A percentile compares a stretch with the other conserved stretches of the same genome.
Conservation (phyloP, 1,140 invertebrate species). For the Calephelis nemesis region DNA sequence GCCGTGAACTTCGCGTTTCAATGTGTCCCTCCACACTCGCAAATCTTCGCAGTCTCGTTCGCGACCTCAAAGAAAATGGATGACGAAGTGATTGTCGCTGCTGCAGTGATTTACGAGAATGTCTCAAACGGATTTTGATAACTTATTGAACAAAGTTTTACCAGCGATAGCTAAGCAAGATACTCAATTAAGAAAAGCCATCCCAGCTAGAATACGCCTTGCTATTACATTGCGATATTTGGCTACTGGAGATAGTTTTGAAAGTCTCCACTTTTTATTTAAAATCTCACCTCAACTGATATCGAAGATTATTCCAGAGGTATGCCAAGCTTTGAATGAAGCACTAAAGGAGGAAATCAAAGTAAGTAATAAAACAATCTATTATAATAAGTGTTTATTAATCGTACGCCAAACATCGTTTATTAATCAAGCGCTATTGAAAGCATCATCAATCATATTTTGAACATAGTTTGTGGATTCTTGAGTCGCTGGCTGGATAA, state of each 20-base stretch:
- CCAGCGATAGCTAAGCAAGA: conserved; percentile 25
- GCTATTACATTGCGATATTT: conserved; percentile 28
- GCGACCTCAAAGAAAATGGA: too few species aligned
- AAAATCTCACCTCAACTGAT: conserved; percentile 23
- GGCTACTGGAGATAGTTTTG: conserved; percentile 21
- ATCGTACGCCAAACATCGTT: too few species aligned
- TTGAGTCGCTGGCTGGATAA: neutral
- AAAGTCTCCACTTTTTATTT: conserved; percentile 27
- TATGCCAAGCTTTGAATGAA: neutral
- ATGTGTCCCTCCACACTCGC: too few species aligned
- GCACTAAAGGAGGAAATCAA: conserved; percentile 16
- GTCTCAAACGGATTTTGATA: conserved; percentile 27
- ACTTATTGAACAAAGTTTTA: conserved; percentile 25
- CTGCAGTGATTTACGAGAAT: conserved; percentile 20
- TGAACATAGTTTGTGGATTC: too few species aligned
- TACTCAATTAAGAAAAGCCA: conserved; percentile 24
- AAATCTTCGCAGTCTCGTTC: too few species aligned
- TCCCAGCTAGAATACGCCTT: conserved; percentile 26
- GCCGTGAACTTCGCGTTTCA: too few species aligned
- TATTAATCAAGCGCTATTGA: too few species aligned
- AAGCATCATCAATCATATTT: too few species aligned
- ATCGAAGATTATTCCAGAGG: conserved; percentile 12
- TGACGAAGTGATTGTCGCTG: too few species aligned
- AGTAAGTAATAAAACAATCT: conserved; percentile 24
- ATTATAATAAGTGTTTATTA: too few species aligned